phyloP scores from a whole-genome alignment of 2,113 vertebrate genomes.

The Nematolebias whitei region DNA sequence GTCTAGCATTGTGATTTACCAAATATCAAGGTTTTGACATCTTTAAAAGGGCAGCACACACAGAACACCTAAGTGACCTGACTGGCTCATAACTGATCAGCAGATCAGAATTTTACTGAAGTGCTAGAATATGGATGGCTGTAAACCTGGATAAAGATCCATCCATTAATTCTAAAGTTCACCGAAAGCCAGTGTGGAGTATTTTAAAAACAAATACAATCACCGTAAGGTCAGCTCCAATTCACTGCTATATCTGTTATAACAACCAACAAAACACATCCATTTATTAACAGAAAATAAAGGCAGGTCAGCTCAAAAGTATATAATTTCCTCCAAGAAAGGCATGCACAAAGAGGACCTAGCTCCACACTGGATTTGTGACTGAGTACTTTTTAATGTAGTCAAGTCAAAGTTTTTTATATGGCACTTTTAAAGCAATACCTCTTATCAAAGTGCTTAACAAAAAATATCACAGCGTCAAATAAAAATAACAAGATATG shows the following conservation, averaged over 20 bases:
- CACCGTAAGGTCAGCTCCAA: neutral
- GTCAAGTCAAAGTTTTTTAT: too few species aligned
- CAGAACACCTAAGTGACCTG: neutral
- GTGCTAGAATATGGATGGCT: neutral
- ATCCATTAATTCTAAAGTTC: constrained; percentile 24
- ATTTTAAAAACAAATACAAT: neutral
- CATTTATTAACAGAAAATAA: neutral
- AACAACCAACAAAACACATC: neutral
- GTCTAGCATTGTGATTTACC: too few species aligned
- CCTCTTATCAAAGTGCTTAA: too few species aligned
- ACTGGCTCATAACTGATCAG: neutral
- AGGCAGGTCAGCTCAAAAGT: neutral
- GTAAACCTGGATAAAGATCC: constrained; percentile 16
- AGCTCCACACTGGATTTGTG: too few species aligned
- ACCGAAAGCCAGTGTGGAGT: neutral
- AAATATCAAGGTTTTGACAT: neutral
- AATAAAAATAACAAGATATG: too few species aligned
- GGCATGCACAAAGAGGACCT: too few species aligned
- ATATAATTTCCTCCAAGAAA: neutral
- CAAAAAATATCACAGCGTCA: too few species aligned
- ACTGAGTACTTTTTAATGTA: neutral
- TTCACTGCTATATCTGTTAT: neutral
- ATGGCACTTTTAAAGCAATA: too few species aligned
- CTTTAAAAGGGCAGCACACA: neutral
- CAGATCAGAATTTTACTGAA: neutral